Conservation (phyloP, 2,888 invertebrate genomes). For the Pristionchus mayeri region DNA sequence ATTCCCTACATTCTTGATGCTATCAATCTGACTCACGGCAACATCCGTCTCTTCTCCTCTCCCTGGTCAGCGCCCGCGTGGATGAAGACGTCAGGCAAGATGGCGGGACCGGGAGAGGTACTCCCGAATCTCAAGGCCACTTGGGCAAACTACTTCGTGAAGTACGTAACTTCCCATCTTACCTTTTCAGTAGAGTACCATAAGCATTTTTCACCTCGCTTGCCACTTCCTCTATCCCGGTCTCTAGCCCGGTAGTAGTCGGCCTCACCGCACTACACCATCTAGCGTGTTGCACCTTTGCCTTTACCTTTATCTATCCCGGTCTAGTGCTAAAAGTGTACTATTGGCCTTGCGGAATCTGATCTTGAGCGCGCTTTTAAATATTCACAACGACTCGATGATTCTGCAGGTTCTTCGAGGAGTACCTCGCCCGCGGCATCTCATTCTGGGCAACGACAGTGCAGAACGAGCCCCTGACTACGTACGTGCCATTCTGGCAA, state of each 20-base stretch:
- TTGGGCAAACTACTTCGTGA: slow-evolving; percentile 21
- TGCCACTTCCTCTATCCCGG: too few relatives aligned
- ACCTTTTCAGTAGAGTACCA: too few relatives aligned
- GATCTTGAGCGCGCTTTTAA: too few relatives aligned
- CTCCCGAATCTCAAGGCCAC: background rate
- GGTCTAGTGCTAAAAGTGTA: too few relatives aligned
- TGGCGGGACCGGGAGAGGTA: background rate
- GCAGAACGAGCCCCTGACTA: slow-evolving; percentile 39
- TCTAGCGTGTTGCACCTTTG: too few relatives aligned
- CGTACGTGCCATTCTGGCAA: background rate
- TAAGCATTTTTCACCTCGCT: too few relatives aligned
- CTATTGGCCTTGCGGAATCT: too few relatives aligned
- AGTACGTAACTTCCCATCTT: background rate
- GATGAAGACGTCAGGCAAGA: slow-evolving; percentile 21
- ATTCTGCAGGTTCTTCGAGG: slow-evolving; percentile 48
- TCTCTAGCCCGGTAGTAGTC: too few relatives aligned
- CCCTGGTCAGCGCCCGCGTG: slow-evolving; percentile 23
- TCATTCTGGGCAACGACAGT: slow-evolving; percentile 41
- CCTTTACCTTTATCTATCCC: too few relatives aligned
- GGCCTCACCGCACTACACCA: too few relatives aligned
- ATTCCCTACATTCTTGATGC: slow-evolving; percentile 51
- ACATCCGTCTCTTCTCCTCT: background rate
- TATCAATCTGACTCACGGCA: background rate
- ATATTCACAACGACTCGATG: too few relatives aligned
- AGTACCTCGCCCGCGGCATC: background rate